Conservation (phyloP, 2,797 vertebrate genomes). For the Arnoldichthys spilopterus region DNA sequence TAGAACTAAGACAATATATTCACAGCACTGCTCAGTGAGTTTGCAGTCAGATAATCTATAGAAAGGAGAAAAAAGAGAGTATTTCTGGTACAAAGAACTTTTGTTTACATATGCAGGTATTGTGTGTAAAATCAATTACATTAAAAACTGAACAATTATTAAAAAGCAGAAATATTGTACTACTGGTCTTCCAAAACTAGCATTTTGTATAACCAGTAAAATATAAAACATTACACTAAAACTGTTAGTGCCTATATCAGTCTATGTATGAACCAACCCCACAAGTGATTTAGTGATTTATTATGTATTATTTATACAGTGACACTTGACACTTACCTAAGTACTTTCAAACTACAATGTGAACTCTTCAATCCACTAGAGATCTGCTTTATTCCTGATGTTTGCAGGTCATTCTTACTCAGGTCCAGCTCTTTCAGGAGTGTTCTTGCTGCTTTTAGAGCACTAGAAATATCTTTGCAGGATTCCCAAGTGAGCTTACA, state of each 20-base stretch:
- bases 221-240: no score
- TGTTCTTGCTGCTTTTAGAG: neutral
- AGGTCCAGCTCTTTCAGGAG: neutral
- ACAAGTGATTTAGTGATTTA: no score
- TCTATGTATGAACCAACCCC: no score
- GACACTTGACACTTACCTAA: constrained; percentile 4
- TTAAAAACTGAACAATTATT: no score
- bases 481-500: neutral
- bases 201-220: no score
- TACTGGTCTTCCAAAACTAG: no score
- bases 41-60: constrained; percentile 19
- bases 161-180: no score
- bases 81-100: neutral
- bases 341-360: constrained; percentile 12
- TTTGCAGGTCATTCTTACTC: neutral
- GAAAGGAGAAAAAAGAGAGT: neutral
- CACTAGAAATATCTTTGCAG: neutral
- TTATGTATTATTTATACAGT: neutral
- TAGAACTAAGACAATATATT: neutral
- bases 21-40: constrained; percentile 27
- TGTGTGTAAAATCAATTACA: no score
- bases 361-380: neutral
- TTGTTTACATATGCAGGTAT: no score
- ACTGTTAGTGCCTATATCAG: no score
- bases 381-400: neutral